phyloP scores from a whole-genome alignment of 2,113 vertebrate genomes.

The Chrysochloris asiatica region DNA sequence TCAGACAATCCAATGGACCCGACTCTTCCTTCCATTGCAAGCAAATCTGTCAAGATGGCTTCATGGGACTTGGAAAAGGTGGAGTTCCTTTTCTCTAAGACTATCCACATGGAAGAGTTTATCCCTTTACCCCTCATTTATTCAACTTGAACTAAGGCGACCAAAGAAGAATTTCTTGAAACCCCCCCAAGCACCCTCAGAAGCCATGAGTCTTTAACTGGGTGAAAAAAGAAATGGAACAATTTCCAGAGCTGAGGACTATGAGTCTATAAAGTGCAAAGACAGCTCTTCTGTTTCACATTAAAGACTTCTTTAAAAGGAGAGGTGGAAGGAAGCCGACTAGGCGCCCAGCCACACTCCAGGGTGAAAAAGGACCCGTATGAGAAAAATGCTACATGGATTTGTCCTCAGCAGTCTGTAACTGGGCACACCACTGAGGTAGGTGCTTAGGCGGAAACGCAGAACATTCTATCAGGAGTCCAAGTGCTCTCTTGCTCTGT shows the following conservation, averaged over 20 bases:
- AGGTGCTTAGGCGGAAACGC: not conserved
- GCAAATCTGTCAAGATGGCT: not conserved
- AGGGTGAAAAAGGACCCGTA: not conserved
- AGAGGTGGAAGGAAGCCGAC: not conserved
- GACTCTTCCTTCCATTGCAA: not conserved
- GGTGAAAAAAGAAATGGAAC: not conserved
- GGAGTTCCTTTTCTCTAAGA: not conserved
- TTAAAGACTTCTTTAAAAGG: not conserved
- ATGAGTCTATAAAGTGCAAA: not conserved
- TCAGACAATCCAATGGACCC: not conserved
- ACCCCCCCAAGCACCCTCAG: not conserved
- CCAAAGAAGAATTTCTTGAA: conserved; percentile 13
- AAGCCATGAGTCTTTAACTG: not conserved
- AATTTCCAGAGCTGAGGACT: not conserved
- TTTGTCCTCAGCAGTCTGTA: not conserved
- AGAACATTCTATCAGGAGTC: not conserved
- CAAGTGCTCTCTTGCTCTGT: not conserved
- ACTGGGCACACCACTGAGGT: not conserved
- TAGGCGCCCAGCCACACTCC: not conserved
- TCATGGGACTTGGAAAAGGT: not conserved
- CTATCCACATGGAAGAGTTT: not conserved
- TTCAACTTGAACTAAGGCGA: conserved; percentile 34
- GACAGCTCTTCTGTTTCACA: not conserved
- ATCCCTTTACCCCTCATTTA: not conserved
- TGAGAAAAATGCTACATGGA: not conserved